phyloP scores from a whole-genome alignment of 2,888 invertebrate species.

The Dicroscelio sp. region DNA sequence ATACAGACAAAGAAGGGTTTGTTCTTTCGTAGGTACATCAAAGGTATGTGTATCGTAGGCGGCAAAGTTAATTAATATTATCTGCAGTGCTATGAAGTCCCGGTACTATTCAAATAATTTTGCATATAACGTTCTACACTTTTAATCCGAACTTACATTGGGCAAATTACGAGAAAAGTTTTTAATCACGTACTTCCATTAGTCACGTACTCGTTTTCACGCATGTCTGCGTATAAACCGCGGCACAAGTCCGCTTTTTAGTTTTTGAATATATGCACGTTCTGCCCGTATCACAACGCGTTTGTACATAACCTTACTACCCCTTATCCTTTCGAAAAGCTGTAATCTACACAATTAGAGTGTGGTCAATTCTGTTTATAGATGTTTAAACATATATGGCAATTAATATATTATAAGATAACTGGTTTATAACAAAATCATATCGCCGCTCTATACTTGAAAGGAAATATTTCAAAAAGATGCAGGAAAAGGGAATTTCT shows the following conservation, averaged over 20 bases:
- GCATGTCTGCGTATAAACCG: slow-evolving; percentile 76
- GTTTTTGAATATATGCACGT: slow-evolving; percentile 77
- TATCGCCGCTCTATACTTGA: too few relatives aligned
- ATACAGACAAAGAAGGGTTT: neutral
- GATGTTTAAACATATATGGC: neutral
- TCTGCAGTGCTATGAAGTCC: slow-evolving; percentile 62
- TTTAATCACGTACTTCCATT: slow-evolving; percentile 89
- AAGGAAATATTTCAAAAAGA: too few relatives aligned
- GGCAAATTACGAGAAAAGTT: slow-evolving; percentile 88
- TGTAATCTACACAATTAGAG: slow-evolving; percentile 64
- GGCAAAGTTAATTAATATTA: slow-evolving; percentile 79
- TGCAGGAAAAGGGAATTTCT: too few relatives aligned
- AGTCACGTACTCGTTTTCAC: slow-evolving; percentile 87
- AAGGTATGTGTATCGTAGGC: slow-evolving; percentile 49
- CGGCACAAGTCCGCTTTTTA: slow-evolving; percentile 76
- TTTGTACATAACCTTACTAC: slow-evolving; percentile 28
- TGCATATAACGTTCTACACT: slow-evolving; percentile 78
- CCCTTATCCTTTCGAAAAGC: slow-evolving; percentile 25
- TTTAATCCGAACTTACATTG: slow-evolving; percentile 86
- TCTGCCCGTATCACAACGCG: slow-evolving; percentile 67
- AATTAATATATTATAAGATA: too few relatives aligned
- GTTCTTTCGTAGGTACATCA: slow-evolving; percentile 40
- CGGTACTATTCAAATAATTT: slow-evolving; percentile 79
- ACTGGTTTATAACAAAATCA: too few relatives aligned
- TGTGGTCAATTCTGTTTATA: slow-evolving; percentile 1